These are phyloP conservation scores for Electrophaes corylata DNA, from an alignment of 2,888 invertebrate genomes.

Conservation along the genomic window DNA sequence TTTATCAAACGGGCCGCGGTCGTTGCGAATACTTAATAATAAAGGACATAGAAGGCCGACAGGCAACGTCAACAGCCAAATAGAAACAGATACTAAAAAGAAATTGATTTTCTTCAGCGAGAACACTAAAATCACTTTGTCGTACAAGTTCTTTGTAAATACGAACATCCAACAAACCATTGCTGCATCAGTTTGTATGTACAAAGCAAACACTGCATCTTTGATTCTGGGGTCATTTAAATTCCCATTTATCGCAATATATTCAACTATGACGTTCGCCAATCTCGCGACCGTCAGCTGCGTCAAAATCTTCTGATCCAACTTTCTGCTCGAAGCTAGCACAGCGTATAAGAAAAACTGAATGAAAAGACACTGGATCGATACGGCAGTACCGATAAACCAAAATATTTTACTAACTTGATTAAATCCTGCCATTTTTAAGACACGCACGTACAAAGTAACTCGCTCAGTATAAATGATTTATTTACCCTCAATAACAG, in stretches of 20 bases:
- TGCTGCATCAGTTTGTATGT: slow-evolving; percentile 58
- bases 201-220: slow-evolving; percentile 43
- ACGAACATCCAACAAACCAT: slow-evolving; percentile 65
- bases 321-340: slow-evolving; percentile 54
- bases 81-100: slow-evolving; percentile 38
- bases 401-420: neutral
- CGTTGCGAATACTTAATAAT: neutral
- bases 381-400: slow-evolving; percentile 4
- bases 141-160: slow-evolving; percentile 65
- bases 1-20: neutral
- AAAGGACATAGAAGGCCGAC: slow-evolving; percentile 50
- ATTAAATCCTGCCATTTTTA: slow-evolving; percentile 7
- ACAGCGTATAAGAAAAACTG: slow-evolving; percentile 50
- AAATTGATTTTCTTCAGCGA: slow-evolving; percentile 45
- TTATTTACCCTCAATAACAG: neutral
- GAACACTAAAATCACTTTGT: slow-evolving; percentile 64
- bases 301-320: slow-evolving; percentile 60
- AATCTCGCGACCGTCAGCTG: slow-evolving; percentile 60
- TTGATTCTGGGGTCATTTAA: slow-evolving; percentile 9
- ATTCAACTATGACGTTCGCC: slow-evolving; percentile 55
- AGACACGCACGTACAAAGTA: neutral
- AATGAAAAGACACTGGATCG: slow-evolving; percentile 37
- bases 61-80: slow-evolving; percentile 56
- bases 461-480: neutral
- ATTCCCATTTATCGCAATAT: slow-evolving; percentile 27